Evolutionary conservation across 2,888 invertebrate genomes (phyloP), one percentile per base, ranked within the genome.

Genomic region (Xiphydria camelus): DNA sequence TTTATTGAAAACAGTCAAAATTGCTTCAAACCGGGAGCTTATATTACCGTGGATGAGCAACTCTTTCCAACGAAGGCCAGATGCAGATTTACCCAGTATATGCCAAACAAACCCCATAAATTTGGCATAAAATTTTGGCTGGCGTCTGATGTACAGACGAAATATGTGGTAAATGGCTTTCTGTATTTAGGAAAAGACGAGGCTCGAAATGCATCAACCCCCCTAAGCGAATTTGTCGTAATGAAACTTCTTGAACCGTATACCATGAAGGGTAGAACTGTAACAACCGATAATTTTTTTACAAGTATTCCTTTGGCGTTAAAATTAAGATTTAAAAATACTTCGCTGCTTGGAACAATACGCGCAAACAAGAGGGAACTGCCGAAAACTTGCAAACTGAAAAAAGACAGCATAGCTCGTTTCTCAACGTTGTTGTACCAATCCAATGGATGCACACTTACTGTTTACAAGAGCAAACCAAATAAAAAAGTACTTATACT

Each of bases 61-160:
- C n/a, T 45, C 10, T 44, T 44, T 39, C 50, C 59, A 9, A 49
- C 61, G n/a, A 64, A 64, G 55, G 51, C 48, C 12, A 52, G 66
- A 40, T 68, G 64, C 42, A 52, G 46, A 41, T 69, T 64, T 56
- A 58, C 51, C 4, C 64, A 67, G 43, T 65, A 63, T 47, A 64
- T 69, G 57, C 50, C 57, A 10, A 64, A 63, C 37, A 68, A 69
- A 41, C 47, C 47, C 10, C 25, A 45, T 38, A 47, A 40, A 34
- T 39, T 34, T 29, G 34, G 38, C 35, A 42, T 34, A 17, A 47
- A 45, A 45, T 55, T 51, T 45, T 53, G 50, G 47, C 38, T 53
- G 20, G 35, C 45, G 14, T 38, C 36, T 23, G 48, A 52, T 41
- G 45, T 51, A 39, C n/a, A 39, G 37, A 45, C 23, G 10, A 50